These are phyloP conservation scores for Australoheros scitulus DNA, from an alignment of 2,113 vertebrate genomes.

Conservation along the genomic window DNA sequence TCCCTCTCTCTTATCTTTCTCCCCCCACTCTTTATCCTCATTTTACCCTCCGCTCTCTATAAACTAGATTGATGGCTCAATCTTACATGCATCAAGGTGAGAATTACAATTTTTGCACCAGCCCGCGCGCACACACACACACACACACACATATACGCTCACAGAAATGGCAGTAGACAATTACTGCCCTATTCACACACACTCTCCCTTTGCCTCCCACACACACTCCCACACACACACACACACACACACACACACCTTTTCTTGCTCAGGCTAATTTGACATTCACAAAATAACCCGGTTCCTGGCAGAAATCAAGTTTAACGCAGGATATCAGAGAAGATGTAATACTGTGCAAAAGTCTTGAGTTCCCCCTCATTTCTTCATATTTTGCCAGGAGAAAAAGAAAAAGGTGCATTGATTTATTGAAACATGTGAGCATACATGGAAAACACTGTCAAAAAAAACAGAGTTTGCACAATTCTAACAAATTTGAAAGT, in stretches of 20 bases:
- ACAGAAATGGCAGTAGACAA: slow-evolving; percentile 38
- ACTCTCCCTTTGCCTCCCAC: slow-evolving; percentile 5
- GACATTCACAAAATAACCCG: slow-evolving; percentile 14
- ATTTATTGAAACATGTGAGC: too few relatives aligned
- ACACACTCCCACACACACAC: not conserved
- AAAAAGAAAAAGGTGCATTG: not conserved
- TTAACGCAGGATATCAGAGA: not conserved
- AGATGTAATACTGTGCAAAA: not conserved
- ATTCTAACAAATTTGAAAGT: not conserved
- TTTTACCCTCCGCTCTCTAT: slow-evolving; percentile 57
- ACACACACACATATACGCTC: not conserved
- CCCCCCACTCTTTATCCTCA: slow-evolving; percentile 51
- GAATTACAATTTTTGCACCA: slow-evolving; percentile 65
- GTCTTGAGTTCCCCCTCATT: not conserved
- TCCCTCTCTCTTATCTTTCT: slow-evolving; percentile 55
- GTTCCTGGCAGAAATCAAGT: not conserved
- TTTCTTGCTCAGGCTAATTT: slow-evolving; percentile 1
- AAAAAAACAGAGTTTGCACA: too few relatives aligned
- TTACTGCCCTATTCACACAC: slow-evolving; percentile 26
- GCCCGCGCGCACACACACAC: not conserved
- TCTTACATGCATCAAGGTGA: slow-evolving; percentile 69
- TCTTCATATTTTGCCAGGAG: not conserved
- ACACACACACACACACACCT: slow-evolving; percentile 14
- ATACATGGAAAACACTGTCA: too few relatives aligned
- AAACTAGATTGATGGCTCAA: slow-evolving; percentile 73